Conservation (phyloP, 2,113 vertebrate genomes). For the Apistogramma diplotaenia region DNA sequence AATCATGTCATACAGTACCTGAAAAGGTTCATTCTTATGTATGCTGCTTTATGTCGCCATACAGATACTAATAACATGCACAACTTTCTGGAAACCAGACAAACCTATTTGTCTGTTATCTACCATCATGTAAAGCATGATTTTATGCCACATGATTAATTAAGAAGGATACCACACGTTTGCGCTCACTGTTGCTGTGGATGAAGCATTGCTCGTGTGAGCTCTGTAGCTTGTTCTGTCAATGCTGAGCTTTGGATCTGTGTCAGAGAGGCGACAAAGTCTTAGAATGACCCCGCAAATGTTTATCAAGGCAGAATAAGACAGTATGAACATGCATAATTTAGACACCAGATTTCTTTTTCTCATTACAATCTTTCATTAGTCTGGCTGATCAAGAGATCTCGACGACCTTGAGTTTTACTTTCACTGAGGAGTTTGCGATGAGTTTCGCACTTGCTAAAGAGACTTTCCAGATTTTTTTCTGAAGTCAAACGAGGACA, state of each 20-base stretch:
- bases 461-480: constrained; percentile 8
- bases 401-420: constrained; percentile 1
- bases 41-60: background rate
- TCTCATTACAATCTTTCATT: constrained; percentile 36
- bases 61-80: background rate
- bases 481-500: constrained; percentile 18
- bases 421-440: background rate
- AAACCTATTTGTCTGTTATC: no score
- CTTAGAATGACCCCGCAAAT: constrained; percentile 38
- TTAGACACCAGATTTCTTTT: constrained; percentile 23
- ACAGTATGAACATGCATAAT: constrained; percentile 46
- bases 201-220: background rate
- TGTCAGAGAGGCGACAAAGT: constrained; percentile 30
- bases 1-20: background rate
- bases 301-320: background rate
- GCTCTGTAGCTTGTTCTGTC: background rate
- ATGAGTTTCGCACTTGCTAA: no score
- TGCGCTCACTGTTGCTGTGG: background rate
- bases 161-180: background rate
- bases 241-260: constrained; percentile 25
- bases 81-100: background rate
- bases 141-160: background rate
- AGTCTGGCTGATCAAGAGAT: background rate
- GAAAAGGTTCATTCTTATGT: background rate
- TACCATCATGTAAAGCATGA: background rate